Base-by-base conservation (phyloP, 2,113 vertebrate genomes). In the Chloroceryle aenea region DNA sequence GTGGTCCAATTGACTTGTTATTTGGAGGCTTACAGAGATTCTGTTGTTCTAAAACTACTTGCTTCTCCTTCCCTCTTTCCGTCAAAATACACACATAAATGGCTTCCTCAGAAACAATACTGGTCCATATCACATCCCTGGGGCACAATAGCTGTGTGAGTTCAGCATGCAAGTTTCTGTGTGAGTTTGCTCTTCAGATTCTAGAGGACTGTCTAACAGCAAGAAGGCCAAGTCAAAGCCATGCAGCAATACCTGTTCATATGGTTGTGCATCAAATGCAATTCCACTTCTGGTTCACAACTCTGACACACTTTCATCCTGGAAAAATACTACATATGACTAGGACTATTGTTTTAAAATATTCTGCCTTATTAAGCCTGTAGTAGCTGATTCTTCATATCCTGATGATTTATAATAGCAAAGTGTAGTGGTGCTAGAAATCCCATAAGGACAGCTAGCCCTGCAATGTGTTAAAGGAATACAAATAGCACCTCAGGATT, bases 191-290 rank as follows among this genome's bases (percentile, higher is more conserved):
- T 38, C 25, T 38, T 40, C 7, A 10, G 53, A 7, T 23, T 56
- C 7, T 26, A 50, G 13, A 63, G 62, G 12, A 25, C 14, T 21
- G 4, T 7, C 21, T 48, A 48, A 67, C 43, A 88, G 75, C 71
- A 56, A 56, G 56, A 14, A 45, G 26, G 32, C 22, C 6, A 0
- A 72, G 52, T 34, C 56, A 14, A 14, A 63, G 59, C 30, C 27
- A 2, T 10, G 7, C 0, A 0, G 22, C 2, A 0, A 6, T 69
- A 26, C 15, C 4, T 50, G 0, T 73, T 55, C 4, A 0, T 48
- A 2, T 22, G 34, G 42, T 9, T 67, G 34, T 52, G 3, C 25
- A 21, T 68, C 26, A 69, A 53, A 11, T 13, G 13, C 40, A 63
- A 13, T 64, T 83, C 29, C 45, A 42, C 66, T 42, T 15, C 29